These are phyloP conservation scores for Eulithis prunata DNA, from an alignment of 2,888 invertebrate species.

Conservation along the genomic window DNA sequence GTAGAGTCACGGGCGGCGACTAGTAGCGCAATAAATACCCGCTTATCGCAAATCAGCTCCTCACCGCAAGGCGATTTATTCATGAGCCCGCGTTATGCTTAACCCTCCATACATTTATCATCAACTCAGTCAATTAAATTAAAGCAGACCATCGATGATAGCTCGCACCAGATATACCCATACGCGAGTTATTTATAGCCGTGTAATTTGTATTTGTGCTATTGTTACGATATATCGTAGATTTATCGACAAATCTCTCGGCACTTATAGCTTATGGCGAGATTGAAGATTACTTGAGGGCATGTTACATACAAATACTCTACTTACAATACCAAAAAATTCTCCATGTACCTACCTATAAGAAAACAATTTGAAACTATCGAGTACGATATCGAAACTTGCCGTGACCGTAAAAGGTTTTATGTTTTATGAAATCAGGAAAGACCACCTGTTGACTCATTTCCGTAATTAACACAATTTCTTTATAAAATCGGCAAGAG, in stretches of 20 bases:
- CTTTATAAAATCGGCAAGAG: slow-evolving; percentile 33
- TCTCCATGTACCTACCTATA: background rate
- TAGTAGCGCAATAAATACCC: slow-evolving; percentile 81
- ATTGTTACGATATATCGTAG: slow-evolving; percentile 41
- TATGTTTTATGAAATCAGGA: slow-evolving; percentile 13
- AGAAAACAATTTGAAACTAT: background rate
- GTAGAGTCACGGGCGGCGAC: slow-evolving; percentile 61
- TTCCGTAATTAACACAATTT: slow-evolving; percentile 32
- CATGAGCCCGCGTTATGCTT: slow-evolving; percentile 76
- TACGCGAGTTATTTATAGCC: slow-evolving; percentile 71
- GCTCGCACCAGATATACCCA: slow-evolving; percentile 70
- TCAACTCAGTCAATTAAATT: slow-evolving; percentile 82
- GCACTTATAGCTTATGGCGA: slow-evolving; percentile 32
- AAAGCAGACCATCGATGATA: slow-evolving; percentile 78
- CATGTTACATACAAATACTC: slow-evolving; percentile 8
- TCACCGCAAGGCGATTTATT: slow-evolving; percentile 78
- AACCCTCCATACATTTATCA: slow-evolving; percentile 80
- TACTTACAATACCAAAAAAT: background rate
- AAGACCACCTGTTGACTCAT: slow-evolving; percentile 30
- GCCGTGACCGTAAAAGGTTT: slow-evolving; percentile 20
- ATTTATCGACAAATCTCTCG: slow-evolving; percentile 40
- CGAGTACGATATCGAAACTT: background rate
- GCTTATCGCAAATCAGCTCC: slow-evolving; percentile 83
- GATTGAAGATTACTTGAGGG: slow-evolving; percentile 38
- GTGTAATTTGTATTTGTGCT: slow-evolving; percentile 45